Base-by-base conservation (phyloP, 37 sponge, comb jelly and placozoan genomes). In the Aphrocallistes beatrix region DNA sequence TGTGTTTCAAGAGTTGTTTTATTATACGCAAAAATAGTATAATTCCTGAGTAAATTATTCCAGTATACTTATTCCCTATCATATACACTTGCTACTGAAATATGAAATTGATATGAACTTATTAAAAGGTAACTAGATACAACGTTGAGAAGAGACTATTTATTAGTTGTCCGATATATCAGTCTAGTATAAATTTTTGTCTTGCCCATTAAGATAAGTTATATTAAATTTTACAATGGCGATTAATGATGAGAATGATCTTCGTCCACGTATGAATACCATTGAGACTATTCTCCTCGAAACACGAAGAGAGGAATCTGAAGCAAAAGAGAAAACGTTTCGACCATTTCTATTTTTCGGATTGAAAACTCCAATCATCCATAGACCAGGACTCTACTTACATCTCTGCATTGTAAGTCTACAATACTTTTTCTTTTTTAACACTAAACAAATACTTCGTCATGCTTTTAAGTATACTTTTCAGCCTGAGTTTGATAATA, bases 291-390 rank as follows among this genome's bases (percentile, higher is more conserved):
- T 60, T 25, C 21, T 60, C 28, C 10, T 60, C n/a, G n/a, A 30
- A 13, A 60, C 75, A 25, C 32, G 32, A 1, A 60, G 75, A 60
- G 75, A 60, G n/a, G 75, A 60, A 25, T 30, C 75, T 21, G 34
- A 25, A 3, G 28, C 75, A 13, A 13, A 13, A 19, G 3, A 13
- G 75, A 60, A 60, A 25, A 60, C 75, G 8, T 60, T 60, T 13
- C 10, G 21, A 60, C 75, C 75, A 25, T 60, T 60, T 28, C 25
- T 60, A 60, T 60, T 60, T 60, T 60, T 60, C 75, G 75, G 75
- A 60, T 30, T 25, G n/a, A 60, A 30, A 60, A 60, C n/a, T 60
- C 75, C 75, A 19, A 60, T 25, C 25, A 8, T 60, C 10, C 21
- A 60, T 28, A 3, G 75, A 19, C 75, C 75, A 60, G 75, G 75